Evolutionary conservation across 2,113 vertebrate genomes (phyloP), one percentile per base, ranked within the genome.

Genomic region (Colinus virginianus): DNA sequence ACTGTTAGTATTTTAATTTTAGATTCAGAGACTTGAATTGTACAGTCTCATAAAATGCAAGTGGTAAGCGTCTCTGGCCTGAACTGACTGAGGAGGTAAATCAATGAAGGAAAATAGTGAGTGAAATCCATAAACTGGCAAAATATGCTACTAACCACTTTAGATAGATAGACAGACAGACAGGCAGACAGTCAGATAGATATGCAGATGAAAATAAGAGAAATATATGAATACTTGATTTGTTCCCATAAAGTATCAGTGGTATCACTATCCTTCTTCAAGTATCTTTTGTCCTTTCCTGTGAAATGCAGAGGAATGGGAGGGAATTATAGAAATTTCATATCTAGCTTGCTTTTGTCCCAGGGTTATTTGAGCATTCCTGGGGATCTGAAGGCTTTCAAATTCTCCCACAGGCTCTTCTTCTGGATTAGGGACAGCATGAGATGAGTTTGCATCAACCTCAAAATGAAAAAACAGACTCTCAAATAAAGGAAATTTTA

Each of bases 21-120:
- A 56, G 18, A 61, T 72, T 21, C 7, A 34, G 23, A 87, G 48
- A 87, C 25, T 10, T 45, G 64, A 64, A 72, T 26, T 72, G 22
- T 34, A 58, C 11, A 78, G 6, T 25, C n/a, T 67, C 30, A 67
- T 30, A n/a, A 77, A 78, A 23, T 1, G 4, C 25, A 30, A 3
- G 1, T 56, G 15, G 32, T 42, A 63, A 87, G 75, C 16, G 4
- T 34, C 20, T 46, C 12, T 74, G 32, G 40, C 56, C 40, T 26
- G 25, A 18, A 7, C 17, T 23, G 7, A 11, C 30, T 63, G 30
- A 48, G 56, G 36, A 74, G 10, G 13, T 18, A 55, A 63, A 11
- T 58, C 45, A 45, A 3, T 4, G 4, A 72, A 72, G 0, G 2
- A 26, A 89, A 75, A 9, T 1, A 2, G 1, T 38, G 8, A 75